Base-by-base conservation (phyloP, 2,888 invertebrate species). In the Cataglyphis livida region DNA sequence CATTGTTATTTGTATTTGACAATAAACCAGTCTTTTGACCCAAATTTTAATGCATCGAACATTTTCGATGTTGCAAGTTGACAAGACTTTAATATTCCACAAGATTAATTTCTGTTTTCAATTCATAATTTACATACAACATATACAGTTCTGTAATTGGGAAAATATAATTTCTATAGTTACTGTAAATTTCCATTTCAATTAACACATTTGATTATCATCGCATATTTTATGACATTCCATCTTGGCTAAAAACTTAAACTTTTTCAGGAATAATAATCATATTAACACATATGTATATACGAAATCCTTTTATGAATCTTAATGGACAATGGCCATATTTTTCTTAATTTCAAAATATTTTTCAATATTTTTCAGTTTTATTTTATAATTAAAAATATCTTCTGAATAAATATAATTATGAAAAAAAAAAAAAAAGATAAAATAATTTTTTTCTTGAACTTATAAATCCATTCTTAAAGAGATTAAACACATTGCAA, bases 131-230 rank as follows among this genome's bases (percentile, higher is more conserved):
- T 28, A 18, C 35, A 6, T 41, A 68, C 18, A 35, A 12, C 9
- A 32, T 5, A 32, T 9, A 18, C 9, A 25, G 41, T 32, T 68
- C 18, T 15, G 12, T 15, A n/a, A 18, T 18, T 21, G 21, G 44
- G n/a, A n/a, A 51, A n/a, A 32, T 48, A 21, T 38, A 65, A 66
- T 78, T 71, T 59, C 78, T n/a, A 21, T 51, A 51, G n/a, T 78
- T 57, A 44, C 12, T 21, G 44, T 71, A 78, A 78, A 70, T 78
- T 78, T 71, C 57, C 73, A 59, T 48, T 79, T 59, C 59, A 79
- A 59, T 78, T 79, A 78, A 78, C 44, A 57, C 44, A 18, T 44
- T 44, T 32, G 44, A 78, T 78, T 71, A 78, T 78, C 78, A 28
- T 48, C 3, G 57, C 28, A 18, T 21, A 70, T 78, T 57, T 78